Percentiles rank a stretch among this genome's conserved stretches.
Evolutionary conservation across 2,888 invertebrate species (phyloP).

Genomic region (Matsumyia berberina): DNA sequence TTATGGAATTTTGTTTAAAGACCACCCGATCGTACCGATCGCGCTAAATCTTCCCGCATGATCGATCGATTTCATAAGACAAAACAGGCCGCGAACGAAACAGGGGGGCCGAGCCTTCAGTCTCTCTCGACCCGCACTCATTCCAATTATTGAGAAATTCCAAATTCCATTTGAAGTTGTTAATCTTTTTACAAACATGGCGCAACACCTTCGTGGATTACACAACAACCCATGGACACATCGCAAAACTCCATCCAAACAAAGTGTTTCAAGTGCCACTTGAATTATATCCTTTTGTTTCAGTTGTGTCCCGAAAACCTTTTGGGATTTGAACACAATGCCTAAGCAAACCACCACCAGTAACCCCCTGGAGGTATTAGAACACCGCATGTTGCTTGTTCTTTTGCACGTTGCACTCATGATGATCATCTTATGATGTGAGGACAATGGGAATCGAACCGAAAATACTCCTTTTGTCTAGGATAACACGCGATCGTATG

Average conservation of each 20-base stretch:
- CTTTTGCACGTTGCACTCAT: constrained; percentile 63
- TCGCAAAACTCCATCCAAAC: background rate
- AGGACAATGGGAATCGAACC: constrained; percentile 55
- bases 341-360: constrained; percentile 40
- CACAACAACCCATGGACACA: constrained; percentile 31
- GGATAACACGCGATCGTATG: constrained; percentile 43
- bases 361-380: constrained; percentile 37
- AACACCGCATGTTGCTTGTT: constrained; percentile 61
- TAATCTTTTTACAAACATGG: constrained; percentile 32
- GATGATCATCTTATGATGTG: constrained; percentile 34
- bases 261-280: constrained; percentile 63
- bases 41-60: constrained; percentile 74
- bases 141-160: constrained; percentile 19
- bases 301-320: constrained; percentile 41
- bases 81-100: constrained; percentile 42
- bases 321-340: constrained; percentile 41
- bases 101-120: constrained; percentile 40
- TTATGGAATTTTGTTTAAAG: constrained; percentile 34
- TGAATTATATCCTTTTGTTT: constrained; percentile 69
- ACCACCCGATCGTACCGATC: constrained; percentile 69
- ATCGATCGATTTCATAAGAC: constrained; percentile 64
- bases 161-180: constrained; percentile 29
- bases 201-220: constrained; percentile 27
- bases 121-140: background rate
- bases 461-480: constrained; percentile 67